phyloP scores from a whole-genome alignment of 2,113 vertebrate species.

The Dasypus novemcinctus region DNA sequence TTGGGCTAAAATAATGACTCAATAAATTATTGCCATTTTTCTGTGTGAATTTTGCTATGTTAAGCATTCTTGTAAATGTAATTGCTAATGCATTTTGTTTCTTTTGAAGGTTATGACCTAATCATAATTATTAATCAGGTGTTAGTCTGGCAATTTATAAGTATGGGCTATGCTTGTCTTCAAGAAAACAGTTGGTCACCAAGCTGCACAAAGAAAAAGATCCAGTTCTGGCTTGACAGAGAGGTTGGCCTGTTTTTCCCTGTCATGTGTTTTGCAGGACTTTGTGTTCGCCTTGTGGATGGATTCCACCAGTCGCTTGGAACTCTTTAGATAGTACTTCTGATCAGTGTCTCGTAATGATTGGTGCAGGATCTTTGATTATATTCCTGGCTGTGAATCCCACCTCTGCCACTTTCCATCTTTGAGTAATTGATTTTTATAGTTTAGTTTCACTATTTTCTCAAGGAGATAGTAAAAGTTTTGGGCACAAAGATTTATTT shows the following conservation, averaged over 20 bases:
- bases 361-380: neutral
- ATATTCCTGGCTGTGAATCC: neutral
- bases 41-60: neutral
- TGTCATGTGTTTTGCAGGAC: neutral
- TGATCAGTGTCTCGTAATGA: neutral
- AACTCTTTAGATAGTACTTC: neutral
- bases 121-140: neutral
- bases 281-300: neutral
- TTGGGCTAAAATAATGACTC: conserved; percentile 32
- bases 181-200: neutral
- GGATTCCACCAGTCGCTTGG: rapidly evolving
- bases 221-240: neutral
- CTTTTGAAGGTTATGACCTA: neutral
- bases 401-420: neutral
- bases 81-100: conserved; percentile 36
- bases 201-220: neutral
- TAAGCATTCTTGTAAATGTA: conserved; percentile 22
- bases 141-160: neutral
- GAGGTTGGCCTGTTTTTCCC: neutral
- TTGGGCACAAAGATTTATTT: neutral
- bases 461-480: neutral
- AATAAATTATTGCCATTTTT: conserved; percentile 31
- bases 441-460: neutral
- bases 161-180: neutral
- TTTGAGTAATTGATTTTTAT: neutral